These are phyloP conservation scores for Papilio polyxenes DNA, from an alignment of 1,140 invertebrate genomes.

Conservation along the genomic window DNA sequence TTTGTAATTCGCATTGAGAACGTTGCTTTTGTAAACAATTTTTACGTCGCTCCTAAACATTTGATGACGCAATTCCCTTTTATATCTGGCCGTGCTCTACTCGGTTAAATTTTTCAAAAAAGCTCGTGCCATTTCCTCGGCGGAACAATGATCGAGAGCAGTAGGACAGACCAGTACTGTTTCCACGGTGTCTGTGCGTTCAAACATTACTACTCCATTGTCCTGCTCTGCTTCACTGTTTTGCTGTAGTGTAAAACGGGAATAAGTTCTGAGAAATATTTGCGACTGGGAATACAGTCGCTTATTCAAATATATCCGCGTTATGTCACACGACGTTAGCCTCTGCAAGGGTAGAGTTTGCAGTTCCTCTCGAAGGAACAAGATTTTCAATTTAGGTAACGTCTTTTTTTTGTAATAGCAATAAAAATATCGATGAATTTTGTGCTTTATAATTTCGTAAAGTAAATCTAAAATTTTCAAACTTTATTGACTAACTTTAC, in stretches of 20 bases:
- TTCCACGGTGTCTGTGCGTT: not conserved
- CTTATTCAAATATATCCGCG: not conserved
- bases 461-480: not conserved
- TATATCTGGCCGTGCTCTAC: not conserved
- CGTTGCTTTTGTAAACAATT: not conserved
- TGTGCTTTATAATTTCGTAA: not conserved
- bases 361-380: not conserved
- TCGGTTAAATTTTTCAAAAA: not conserved
- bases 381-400: constrained; percentile 6
- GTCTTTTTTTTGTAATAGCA: not conserved
- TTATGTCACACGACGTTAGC: constrained; percentile 24
- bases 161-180: not conserved
- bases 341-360: not conserved
- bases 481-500: no score
- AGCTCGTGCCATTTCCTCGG: not conserved
- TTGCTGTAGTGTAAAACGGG: not conserved
- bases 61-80: constrained; percentile 6
- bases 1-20: not conserved
- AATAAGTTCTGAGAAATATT: not conserved
- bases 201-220: not conserved
- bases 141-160: not conserved
- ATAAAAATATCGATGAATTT: not conserved
- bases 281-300: not conserved
- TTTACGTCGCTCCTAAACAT: constrained; percentile 3
- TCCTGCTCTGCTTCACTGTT: not conserved